Base-by-base conservation (phyloP, 2,797 vertebrate species). In the Typhlichthys subterraneus region DNA sequence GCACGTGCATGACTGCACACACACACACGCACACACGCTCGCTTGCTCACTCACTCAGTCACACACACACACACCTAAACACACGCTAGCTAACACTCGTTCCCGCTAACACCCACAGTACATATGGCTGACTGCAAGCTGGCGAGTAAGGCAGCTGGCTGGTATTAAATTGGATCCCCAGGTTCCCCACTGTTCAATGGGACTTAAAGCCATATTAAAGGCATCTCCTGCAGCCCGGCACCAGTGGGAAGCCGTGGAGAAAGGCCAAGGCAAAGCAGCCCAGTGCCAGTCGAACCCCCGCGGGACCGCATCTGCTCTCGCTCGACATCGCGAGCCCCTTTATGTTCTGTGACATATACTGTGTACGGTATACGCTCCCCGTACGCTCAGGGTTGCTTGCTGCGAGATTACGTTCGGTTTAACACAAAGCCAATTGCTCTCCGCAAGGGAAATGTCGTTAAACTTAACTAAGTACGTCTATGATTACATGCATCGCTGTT, bases 151-250 rank as follows among this genome's bases (percentile, higher is more conserved):
- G 90, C 89, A 93, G 90, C 90, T 91, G 91, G 91, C 89, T 74
- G 86, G 87, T 80, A 86, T 91, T 91, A 92, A 91, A 92, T 91
- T 89, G 80, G 88, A 91, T 91, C 87, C 81, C 84, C 74, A 38
- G 82, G 85, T 90, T 89, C 87, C 89, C 87, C 74, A 59, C 85
- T 87, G 88, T 73, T 90, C 88, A 65, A 59, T 81, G 85, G 85
- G 88, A 89, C 89, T 86, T 88, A 86, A 87, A 89, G 84, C 87
- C 84, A 88, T 87, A 91, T 90, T 92, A 91, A 92, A 91, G 78
- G 78, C 79, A 88, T 87, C 87, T 92, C 88, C 86, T 83, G 81
- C 87, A 81, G 88, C 82, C 77, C 76, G 59, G 78, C 73, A 82
- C 70, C 85, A 77, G 84, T 83, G 85, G 88, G 91, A 87, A 82